These are phyloP conservation scores for Pluvialis apricaria DNA, from an alignment of 2,113 vertebrate genomes.

Conservation along the genomic window DNA sequence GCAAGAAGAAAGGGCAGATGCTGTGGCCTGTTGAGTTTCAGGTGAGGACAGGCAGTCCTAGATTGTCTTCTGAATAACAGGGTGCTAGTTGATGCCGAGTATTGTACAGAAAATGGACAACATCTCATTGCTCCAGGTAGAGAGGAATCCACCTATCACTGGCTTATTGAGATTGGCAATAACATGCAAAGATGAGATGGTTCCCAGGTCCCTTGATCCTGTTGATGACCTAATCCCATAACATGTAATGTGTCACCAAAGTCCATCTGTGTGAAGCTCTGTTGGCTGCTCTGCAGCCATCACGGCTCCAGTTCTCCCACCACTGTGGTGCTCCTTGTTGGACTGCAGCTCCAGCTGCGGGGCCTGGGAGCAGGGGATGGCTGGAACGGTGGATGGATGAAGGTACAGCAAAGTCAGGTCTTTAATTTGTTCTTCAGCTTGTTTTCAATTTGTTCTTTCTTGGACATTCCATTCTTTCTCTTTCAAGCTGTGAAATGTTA, in stretches of 20 bases:
- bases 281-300: neutral
- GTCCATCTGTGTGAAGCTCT: neutral
- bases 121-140: neutral
- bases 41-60: neutral
- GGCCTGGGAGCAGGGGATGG: neutral
- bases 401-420: neutral
- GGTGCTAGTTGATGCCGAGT: neutral
- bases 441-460: too few relatives aligned
- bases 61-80: neutral
- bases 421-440: neutral
- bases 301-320: neutral
- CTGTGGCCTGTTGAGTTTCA: neutral
- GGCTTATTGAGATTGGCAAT: rapidly evolving
- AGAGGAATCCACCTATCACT: neutral
- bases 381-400: neutral
- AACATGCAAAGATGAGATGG: rapidly evolving
- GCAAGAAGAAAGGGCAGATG: neutral
- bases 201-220: neutral
- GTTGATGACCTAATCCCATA: rapidly evolving
- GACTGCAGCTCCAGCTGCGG: neutral
- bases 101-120: neutral
- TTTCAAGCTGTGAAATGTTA: neutral
- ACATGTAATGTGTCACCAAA: neutral
- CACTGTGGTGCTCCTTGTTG: neutral
- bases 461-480: neutral